Evolutionary conservation across 1,140 invertebrate species (phyloP).

Genomic region (Bombus affinis): DNA sequence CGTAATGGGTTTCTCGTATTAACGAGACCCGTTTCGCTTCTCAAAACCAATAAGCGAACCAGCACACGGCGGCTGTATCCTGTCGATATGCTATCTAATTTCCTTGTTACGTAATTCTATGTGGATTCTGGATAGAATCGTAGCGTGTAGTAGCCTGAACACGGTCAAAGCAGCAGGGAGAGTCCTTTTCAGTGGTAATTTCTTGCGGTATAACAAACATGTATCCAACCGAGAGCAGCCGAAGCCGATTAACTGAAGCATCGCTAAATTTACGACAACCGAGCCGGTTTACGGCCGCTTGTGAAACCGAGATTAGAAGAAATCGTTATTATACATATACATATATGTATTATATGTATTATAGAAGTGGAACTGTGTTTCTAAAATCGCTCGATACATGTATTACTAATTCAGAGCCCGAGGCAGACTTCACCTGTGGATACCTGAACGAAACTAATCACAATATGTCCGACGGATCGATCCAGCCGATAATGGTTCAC

Average conservation of each 20-base stretch:
- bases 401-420: too few relatives aligned
- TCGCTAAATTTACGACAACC: not conserved
- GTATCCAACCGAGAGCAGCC: not conserved
- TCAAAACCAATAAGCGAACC: not conserved
- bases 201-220: not conserved
- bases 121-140: not conserved
- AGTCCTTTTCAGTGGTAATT: not conserved
- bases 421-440: conserved; percentile 43
- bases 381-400: not conserved
- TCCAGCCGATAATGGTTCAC: conserved; percentile 51
- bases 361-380: not conserved
- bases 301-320: not conserved
- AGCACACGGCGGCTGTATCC: not conserved
- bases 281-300: not conserved
- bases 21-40: not conserved
- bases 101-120: conserved; percentile 16
- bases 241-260: not conserved
- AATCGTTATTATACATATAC: not conserved
- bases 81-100: not conserved
- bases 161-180: not conserved
- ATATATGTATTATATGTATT: too few relatives aligned
- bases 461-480: conserved; percentile 45
- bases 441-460: conserved; percentile 20
- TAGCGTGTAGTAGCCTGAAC: not conserved
- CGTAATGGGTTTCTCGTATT: conserved; percentile 15